Percentiles rank a stretch among this genome's conserved stretches.
Evolutionary conservation across 2,113 vertebrate species (phyloP).

Genomic region (Choloepus hoffmanni): DNA sequence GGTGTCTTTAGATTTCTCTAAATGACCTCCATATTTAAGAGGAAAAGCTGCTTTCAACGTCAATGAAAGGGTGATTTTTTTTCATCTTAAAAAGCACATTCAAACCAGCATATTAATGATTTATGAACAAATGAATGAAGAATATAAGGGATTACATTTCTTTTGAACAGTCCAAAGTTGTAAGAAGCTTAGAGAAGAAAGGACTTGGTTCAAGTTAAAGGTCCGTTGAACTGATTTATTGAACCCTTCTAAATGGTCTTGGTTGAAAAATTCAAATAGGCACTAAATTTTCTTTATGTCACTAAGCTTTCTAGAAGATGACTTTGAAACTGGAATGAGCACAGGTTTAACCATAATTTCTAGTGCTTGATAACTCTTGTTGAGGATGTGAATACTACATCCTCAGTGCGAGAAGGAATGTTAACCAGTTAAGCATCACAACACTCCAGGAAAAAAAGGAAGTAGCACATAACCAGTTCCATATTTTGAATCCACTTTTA

Average conservation of each 20-base stretch:
- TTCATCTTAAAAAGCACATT: slow-evolving; percentile 66
- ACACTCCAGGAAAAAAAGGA: background rate
- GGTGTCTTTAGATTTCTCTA: background rate
- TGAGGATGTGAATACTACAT: background rate
- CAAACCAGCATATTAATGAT: slow-evolving; percentile 63
- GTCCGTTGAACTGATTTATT: slow-evolving; percentile 65
- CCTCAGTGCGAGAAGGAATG: background rate
- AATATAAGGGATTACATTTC: slow-evolving; percentile 65
- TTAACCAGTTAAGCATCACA: background rate
- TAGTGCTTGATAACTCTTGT: background rate
- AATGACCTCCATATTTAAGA: slow-evolving; percentile 48
- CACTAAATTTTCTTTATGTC: background rate
- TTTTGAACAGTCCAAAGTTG: slow-evolving; percentile 66
- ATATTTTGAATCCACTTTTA: background rate
- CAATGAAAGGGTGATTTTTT: slow-evolving; percentile 38
- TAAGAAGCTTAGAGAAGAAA: slow-evolving; percentile 59
- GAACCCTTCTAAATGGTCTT: slow-evolving; percentile 56
- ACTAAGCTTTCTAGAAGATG: slow-evolving; percentile 30
- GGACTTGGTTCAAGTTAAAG: slow-evolving; percentile 59
- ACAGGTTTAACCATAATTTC: background rate
- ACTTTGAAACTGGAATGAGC: slow-evolving; percentile 36
- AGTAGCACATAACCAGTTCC: background rate
- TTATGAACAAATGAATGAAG: slow-evolving; percentile 70
- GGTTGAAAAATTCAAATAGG: slow-evolving; percentile 46
- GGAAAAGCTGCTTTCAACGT: slow-evolving; percentile 61